A percentile compares a stretch with the other conserved stretches of the same genome.
phyloP scores from a whole-genome alignment of 2,888 invertebrate species.

The Hirtodrosophila alboralis region DNA sequence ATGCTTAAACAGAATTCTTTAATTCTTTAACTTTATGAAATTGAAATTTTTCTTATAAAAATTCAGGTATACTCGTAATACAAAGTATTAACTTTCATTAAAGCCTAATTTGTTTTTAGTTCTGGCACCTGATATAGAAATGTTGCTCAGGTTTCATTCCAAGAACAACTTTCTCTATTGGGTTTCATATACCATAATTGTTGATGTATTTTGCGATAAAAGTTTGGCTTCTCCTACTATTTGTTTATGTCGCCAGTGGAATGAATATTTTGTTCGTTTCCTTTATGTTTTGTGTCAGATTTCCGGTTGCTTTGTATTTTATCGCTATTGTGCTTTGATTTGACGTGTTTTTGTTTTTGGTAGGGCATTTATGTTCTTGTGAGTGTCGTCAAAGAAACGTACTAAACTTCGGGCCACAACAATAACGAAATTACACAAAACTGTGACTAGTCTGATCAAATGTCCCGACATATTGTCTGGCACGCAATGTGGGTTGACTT shows the following conservation, averaged over 20 bases:
- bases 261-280: conserved; percentile 8
- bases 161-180: not conserved
- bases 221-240: conserved; percentile 11
- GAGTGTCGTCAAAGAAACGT: conserved; percentile 38
- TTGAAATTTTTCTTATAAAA: too few species aligned
- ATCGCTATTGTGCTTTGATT: conserved; percentile 48
- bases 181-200: conserved; percentile 31
- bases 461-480: conserved; percentile 28
- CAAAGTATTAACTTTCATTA: too few species aligned
- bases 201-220: conserved; percentile 48
- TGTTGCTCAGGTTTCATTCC: too few species aligned
- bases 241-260: conserved; percentile 19
- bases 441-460: conserved; percentile 43
- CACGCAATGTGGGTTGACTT: conserved; percentile 59
- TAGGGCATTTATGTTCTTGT: conserved; percentile 29
- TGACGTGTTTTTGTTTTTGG: conserved; percentile 19
- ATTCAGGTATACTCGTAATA: too few species aligned
- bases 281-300: conserved; percentile 29
- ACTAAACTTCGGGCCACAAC: conserved; percentile 22
- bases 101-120: too few species aligned
- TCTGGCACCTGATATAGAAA: too few species aligned
- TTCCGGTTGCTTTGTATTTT: conserved; percentile 36
- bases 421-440: conserved; percentile 16
- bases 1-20: too few species aligned
- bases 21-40: too few species aligned